Percentiles rank a stretch among this genome's conserved stretches.
phyloP scores from a whole-genome alignment of 2,888 invertebrate species.

The Drymonia ruficornis region DNA sequence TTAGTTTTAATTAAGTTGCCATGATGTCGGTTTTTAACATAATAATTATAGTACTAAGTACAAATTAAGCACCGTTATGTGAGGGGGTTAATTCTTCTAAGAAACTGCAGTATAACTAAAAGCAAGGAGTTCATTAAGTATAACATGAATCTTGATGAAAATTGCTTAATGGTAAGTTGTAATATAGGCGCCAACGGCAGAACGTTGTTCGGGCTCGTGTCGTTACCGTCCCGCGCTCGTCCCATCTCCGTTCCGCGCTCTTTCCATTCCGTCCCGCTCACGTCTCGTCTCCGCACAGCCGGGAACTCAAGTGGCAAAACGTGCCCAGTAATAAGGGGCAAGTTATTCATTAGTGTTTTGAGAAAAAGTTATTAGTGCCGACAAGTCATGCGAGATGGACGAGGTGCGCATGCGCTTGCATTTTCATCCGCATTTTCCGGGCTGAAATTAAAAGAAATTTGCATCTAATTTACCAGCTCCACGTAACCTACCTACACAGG shows the following conservation, averaged over 20 bases:
- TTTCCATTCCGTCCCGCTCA: slow-evolving; percentile 19
- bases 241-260: slow-evolving; percentile 20
- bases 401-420: slow-evolving; percentile 73
- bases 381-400: slow-evolving; percentile 60
- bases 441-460: slow-evolving; percentile 47
- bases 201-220: slow-evolving; percentile 15
- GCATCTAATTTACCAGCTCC: slow-evolving; percentile 23
- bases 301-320: slow-evolving; percentile 65
- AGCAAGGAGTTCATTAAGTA: slow-evolving; percentile 58
- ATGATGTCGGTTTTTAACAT: background rate
- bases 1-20: background rate
- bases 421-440: slow-evolving; percentile 65
- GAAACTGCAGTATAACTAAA: slow-evolving; percentile 38
- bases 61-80: background rate
- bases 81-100: slow-evolving; percentile 13
- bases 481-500: too few species aligned
- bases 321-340: slow-evolving; percentile 78
- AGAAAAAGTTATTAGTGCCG: slow-evolving; percentile 78
- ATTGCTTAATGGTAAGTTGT: slow-evolving; percentile 69
- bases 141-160: slow-evolving; percentile 70
- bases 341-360: slow-evolving; percentile 82
- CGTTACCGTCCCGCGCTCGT: slow-evolving; percentile 11
- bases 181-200: slow-evolving; percentile 60
- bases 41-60: background rate
- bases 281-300: slow-evolving; percentile 23